A percentile compares a stretch with the other conserved stretches of the same genome.
Evolutionary conservation across 2,888 invertebrate species (phyloP).

Genomic region (Cylloceria caligata): DNA sequence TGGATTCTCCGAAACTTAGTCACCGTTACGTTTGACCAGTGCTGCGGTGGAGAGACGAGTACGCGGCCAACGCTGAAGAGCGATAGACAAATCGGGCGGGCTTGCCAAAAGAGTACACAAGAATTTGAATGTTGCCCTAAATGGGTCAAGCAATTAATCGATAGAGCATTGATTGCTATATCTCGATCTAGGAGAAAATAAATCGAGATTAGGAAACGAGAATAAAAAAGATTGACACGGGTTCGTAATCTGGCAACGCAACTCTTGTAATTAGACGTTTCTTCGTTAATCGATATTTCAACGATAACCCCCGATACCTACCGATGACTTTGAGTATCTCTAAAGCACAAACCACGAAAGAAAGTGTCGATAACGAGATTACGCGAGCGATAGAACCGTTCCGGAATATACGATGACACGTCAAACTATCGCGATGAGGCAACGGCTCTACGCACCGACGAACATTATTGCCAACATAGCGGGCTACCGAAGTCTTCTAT

Average conservation of each 20-base stretch:
- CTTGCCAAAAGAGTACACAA: constrained; percentile 57
- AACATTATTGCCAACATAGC: constrained; percentile 81
- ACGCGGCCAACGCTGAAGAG: neutral
- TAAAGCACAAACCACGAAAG: constrained; percentile 31
- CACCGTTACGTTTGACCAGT: constrained; percentile 68
- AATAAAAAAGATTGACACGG: constrained; percentile 44
- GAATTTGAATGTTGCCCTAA: constrained; percentile 21
- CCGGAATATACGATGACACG: too few species aligned
- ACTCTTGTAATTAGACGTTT: constrained; percentile 45
- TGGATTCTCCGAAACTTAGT: constrained; percentile 73
- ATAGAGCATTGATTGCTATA: constrained; percentile 55
- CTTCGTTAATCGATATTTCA: constrained; percentile 52
- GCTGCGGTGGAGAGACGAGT: constrained; percentile 46
- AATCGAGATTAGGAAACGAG: neutral
- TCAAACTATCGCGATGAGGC: constrained; percentile 64
- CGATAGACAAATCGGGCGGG: constrained; percentile 24
- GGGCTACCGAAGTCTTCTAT: constrained; percentile 73
- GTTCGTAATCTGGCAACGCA: constrained; percentile 10
- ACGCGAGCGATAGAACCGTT: constrained; percentile 9
- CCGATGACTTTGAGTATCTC: constrained; percentile 48
- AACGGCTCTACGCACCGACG: constrained; percentile 81
- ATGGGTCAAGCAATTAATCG: constrained; percentile 40
- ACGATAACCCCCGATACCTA: constrained; percentile 31
- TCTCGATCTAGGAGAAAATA: constrained; percentile 13
- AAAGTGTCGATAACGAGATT: constrained; percentile 46